Percentiles rank a stretch among this genome's conserved stretches.
phyloP scores from a whole-genome alignment of 53 echinoderm and acorn worm species.

The Echinometra lucunter region DNA sequence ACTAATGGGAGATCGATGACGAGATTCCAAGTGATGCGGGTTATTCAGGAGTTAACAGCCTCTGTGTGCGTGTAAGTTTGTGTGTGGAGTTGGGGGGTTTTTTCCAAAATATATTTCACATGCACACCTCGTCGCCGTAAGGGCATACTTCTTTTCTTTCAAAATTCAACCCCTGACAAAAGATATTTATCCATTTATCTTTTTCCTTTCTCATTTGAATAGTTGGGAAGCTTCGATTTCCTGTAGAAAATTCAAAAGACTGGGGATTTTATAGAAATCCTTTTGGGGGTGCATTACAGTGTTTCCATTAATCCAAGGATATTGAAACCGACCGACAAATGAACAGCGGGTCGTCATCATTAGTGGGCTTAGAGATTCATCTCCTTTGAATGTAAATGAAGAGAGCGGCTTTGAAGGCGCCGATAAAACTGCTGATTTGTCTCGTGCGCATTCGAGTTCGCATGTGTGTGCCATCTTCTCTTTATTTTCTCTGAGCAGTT shows the following conservation, averaged over 20 bases:
- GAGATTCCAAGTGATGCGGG: too few relatives aligned
- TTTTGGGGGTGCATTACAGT: slow-evolving; percentile 2
- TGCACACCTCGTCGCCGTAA: not conserved
- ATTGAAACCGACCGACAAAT: slow-evolving; percentile 22
- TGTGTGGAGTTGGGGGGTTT: not conserved
- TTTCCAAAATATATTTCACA: too few relatives aligned
- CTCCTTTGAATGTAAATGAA: not conserved
- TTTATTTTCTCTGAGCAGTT: not conserved
- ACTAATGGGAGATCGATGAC: too few relatives aligned
- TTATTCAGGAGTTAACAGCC: too few relatives aligned
- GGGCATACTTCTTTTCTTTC: not conserved
- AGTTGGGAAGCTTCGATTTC: not conserved
- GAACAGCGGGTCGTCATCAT: slow-evolving; percentile 59
- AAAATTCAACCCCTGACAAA: not conserved
- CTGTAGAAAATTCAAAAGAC: not conserved
- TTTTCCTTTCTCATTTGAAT: not conserved
- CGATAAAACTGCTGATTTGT: slow-evolving; percentile 34
- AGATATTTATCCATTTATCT: not conserved
- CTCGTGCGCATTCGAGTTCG: not conserved
- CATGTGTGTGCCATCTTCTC: not conserved
- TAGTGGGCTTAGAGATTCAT: slow-evolving; percentile 1
- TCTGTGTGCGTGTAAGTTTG: too few relatives aligned
- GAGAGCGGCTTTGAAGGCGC: slow-evolving; percentile 12
- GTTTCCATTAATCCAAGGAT: not conserved
- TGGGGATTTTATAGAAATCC: not conserved